Evolutionary conservation across 2,888 invertebrate species (phyloP).

Genomic region (Palloptera scutellata): DNA sequence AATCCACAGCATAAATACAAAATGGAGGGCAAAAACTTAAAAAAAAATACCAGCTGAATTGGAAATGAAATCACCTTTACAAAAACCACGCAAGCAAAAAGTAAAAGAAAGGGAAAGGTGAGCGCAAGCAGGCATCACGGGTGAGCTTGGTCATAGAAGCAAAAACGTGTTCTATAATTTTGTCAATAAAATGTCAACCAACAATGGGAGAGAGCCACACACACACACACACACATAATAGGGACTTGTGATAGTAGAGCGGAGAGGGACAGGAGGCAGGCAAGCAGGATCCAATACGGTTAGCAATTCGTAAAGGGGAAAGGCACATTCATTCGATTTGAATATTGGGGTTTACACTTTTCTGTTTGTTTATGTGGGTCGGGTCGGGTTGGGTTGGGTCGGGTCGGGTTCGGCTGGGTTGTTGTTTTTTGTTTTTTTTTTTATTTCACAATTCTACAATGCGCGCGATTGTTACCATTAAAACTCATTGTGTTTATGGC

Average conservation of each 20-base stretch:
- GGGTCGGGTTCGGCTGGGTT: too few relatives aligned
- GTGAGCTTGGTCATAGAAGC: slow-evolving; percentile 40
- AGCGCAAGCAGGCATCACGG: too few relatives aligned
- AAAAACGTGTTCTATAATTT: slow-evolving; percentile 55
- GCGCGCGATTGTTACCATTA: slow-evolving; percentile 39
- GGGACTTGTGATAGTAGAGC: too few relatives aligned
- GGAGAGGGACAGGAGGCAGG: too few relatives aligned
- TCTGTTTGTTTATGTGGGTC: too few relatives aligned
- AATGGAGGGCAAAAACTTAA: not conserved
- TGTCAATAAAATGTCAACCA: slow-evolving; percentile 46
- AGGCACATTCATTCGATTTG: not conserved
- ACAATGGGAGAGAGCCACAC: slow-evolving; percentile 16
- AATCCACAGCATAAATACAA: not conserved
- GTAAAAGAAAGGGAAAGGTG: not conserved
- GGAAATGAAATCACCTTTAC: not conserved
- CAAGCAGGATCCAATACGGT: not conserved
- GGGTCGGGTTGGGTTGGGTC: too few relatives aligned
- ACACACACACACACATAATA: too few relatives aligned
- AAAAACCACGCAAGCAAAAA: too few relatives aligned
- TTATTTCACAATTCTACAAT: too few relatives aligned
- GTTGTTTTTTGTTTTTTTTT: too few relatives aligned
- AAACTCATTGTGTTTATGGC: slow-evolving; percentile 57
- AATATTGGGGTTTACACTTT: too few relatives aligned
- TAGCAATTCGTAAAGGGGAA: not conserved
- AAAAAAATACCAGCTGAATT: not conserved